These are phyloP conservation scores for Scaptomyza hsui DNA, from an alignment of 1,140 invertebrate species.

Conservation along the genomic window DNA sequence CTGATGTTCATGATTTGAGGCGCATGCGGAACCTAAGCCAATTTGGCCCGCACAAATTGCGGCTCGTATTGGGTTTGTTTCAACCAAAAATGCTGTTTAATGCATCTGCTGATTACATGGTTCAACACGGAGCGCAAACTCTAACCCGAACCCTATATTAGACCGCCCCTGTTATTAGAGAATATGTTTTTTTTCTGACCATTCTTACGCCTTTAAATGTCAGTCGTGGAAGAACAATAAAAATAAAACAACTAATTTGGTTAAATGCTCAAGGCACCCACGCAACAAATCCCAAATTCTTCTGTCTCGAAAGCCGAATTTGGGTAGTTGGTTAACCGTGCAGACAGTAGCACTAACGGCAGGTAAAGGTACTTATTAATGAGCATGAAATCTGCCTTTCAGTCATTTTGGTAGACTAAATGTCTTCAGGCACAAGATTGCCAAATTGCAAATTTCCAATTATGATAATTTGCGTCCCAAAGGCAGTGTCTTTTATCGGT, in stretches of 20 bases:
- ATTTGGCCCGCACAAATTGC: constrained; percentile 63
- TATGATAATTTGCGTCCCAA: constrained; percentile 4
- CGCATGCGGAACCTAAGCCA: constrained; percentile 80
- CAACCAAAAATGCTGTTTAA: constrained; percentile 39
- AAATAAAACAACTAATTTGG: constrained; percentile 34
- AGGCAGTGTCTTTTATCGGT: background rate
- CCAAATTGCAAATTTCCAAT: constrained; percentile 13
- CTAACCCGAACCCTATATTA: constrained; percentile 69
- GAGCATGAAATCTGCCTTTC: constrained; percentile 75
- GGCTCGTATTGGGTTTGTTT: constrained; percentile 20
- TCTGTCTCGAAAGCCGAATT: constrained; percentile 47
- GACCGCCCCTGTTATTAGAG: constrained; percentile 81
- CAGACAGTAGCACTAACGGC: constrained; percentile 4
- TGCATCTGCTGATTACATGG: constrained; percentile 78
- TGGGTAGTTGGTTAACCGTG: constrained; percentile 19
- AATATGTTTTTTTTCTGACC: constrained; percentile 28
- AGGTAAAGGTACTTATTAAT: constrained; percentile 59
- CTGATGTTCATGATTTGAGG: constrained; percentile 68
- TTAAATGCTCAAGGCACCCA: constrained; percentile 59
- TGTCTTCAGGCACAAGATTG: constrained; percentile 55
- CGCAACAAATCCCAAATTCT: constrained; percentile 54
- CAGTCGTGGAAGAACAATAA: constrained; percentile 4
- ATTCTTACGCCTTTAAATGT: constrained; percentile 4
- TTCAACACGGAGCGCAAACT: constrained; percentile 29
- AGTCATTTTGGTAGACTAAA: constrained; percentile 63